These are phyloP conservation scores for Himantopus leucocephalus DNA, from an alignment of 2,113 vertebrate species.

Conservation along the genomic window DNA sequence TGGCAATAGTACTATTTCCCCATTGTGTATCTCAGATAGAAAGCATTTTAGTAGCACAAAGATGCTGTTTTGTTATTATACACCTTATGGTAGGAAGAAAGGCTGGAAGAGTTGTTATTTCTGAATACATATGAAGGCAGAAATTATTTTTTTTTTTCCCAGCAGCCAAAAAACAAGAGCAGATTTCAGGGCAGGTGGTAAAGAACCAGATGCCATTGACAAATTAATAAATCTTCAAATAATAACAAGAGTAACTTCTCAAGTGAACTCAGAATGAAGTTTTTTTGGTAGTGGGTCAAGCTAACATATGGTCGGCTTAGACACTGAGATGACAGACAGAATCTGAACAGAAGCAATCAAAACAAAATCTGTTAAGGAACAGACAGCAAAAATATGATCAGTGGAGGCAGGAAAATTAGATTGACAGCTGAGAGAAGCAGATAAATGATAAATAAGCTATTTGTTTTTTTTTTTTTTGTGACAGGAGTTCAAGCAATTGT, in stretches of 20 bases:
- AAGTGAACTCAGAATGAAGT: constrained; percentile 32
- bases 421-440: constrained; percentile 15
- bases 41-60: not conserved
- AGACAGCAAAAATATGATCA: constrained; percentile 61
- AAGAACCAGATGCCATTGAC: constrained; percentile 17
- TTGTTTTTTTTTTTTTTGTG: not conserved
- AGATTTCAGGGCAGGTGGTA: constrained; percentile 23
- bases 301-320: constrained; percentile 58
- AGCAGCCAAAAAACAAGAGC: not conserved
- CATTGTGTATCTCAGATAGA: not conserved
- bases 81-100: not conserved
- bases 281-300: constrained; percentile 55
- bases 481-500: not conserved
- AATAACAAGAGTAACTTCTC: constrained; percentile 45
- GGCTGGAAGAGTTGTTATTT: not conserved
- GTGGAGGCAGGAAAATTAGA: constrained; percentile 43
- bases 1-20: not conserved
- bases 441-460: constrained; percentile 29
- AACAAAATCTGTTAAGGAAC: constrained; percentile 66
- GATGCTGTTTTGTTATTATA: not conserved
- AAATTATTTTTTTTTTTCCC: not conserved
- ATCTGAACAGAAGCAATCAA: constrained; percentile 60
- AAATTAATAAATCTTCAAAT: constrained; percentile 63
- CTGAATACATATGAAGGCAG: not conserved
- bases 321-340: constrained; percentile 53